Conservation (phyloP, 2,797 vertebrate species). For the Smutsia temminckii region DNA sequence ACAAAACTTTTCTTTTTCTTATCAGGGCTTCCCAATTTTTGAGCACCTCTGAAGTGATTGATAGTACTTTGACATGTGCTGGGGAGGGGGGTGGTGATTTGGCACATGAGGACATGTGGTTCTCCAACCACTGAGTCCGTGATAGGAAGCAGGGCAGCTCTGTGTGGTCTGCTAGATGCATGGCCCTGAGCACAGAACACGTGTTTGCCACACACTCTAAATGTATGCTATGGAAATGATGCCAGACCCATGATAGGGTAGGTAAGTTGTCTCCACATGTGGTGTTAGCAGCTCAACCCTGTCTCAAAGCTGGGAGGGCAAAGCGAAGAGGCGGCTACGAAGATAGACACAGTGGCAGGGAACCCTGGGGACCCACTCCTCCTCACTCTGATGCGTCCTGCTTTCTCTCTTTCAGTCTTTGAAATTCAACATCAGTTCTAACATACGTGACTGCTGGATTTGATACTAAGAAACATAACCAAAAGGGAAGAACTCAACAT, state of each 20-base stretch:
- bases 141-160: not conserved
- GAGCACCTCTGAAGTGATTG: not conserved
- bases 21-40: not conserved
- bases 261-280: not conserved
- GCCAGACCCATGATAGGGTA: not conserved
- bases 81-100: too few species aligned
- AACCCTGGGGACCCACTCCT: not conserved
- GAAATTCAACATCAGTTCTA: not conserved
- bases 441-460: not conserved
- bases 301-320: fast-evolving
- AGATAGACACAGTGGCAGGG: too few species aligned
- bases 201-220: fast-evolving
- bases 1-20: not conserved
- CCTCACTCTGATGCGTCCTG: fast-evolving
- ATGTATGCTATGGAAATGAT: not conserved
- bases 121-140: fast-evolving
- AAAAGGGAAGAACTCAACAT: not conserved
- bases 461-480: not conserved
- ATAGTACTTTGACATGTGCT: not conserved
- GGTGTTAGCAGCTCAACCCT: too few species aligned
- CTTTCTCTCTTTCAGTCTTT: not conserved
- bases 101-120: fast-evolving
- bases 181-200: not conserved
- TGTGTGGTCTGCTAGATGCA: fast-evolving
- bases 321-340: not conserved